phyloP scores from a whole-genome alignment of 1,140 invertebrate species.

The Coptotermes formosanus region DNA sequence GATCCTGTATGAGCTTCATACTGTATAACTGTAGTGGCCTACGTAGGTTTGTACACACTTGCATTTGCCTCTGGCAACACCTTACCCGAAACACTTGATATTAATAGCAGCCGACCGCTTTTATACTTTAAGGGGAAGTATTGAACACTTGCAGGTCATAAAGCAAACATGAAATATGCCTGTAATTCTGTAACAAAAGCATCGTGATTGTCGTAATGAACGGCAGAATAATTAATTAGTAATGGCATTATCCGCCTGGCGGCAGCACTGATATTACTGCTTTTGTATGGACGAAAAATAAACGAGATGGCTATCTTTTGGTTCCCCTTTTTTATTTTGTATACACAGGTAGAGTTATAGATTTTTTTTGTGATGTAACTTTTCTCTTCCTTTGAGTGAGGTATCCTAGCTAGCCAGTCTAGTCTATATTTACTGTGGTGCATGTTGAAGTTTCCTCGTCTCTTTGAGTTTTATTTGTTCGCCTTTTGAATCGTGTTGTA shows the following conservation, averaged over 20 bases:
- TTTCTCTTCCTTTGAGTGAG: background rate
- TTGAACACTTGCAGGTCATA: background rate
- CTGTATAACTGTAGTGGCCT: background rate
- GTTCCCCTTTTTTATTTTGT: background rate
- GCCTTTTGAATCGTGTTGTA: conserved; percentile 15
- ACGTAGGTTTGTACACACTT: background rate
- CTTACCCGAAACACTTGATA: conserved; percentile 4
- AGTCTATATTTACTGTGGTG: background rate
- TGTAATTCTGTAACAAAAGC: conserved; percentile 15
- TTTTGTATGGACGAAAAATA: conserved; percentile 2
- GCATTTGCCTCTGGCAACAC: background rate
- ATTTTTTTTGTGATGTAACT: background rate
- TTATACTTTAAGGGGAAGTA: conserved; percentile 17
- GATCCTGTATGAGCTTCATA: no score
- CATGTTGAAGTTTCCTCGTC: conserved; percentile 15
- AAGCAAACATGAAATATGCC: conserved; percentile 18
- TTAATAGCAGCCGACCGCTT: conserved; percentile 7
- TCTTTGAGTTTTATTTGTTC: background rate
- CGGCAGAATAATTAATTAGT: conserved; percentile 19
- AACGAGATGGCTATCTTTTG: background rate
- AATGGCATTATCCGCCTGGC: conserved; percentile 16
- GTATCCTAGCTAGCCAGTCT: background rate
- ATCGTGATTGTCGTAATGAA: conserved; percentile 11
- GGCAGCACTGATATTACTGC: background rate
- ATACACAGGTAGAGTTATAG: conserved; percentile 2